Conservation (phyloP, 2,113 vertebrate species). For the Nerophis ophidion region DNA sequence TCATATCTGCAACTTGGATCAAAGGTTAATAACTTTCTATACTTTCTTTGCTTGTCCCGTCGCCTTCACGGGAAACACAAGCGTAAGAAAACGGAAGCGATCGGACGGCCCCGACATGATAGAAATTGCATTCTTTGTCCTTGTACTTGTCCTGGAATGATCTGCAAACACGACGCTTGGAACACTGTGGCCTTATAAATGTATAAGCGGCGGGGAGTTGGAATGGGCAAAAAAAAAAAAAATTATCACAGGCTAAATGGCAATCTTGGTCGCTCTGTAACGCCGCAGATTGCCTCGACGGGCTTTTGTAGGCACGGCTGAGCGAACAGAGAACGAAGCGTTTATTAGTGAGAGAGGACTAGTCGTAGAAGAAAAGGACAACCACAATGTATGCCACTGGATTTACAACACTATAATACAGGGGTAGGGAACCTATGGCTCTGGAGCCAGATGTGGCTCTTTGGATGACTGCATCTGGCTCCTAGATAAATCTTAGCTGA, state of each 20-base stretch:
- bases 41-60: constrained; percentile 9
- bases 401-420: too few species aligned
- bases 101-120: constrained; percentile 14
- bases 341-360: constrained; percentile 10
- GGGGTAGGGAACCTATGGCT: too few species aligned
- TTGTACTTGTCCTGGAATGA: constrained; percentile 3
- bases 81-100: constrained; percentile 2
- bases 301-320: constrained; percentile 1
- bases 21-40: constrained; percentile 48
- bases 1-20: constrained; percentile 35
- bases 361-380: too few species aligned
- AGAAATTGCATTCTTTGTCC: constrained; percentile 6
- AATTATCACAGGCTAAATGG: constrained; percentile 43
- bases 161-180: background rate
- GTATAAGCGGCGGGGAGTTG: constrained; percentile 2
- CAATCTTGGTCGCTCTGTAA: constrained; percentile 12
- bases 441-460: too few species aligned
- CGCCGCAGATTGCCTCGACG: constrained; percentile 27
- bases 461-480: too few species aligned
- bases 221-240: constrained; percentile 1
- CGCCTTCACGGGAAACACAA: constrained; percentile 12
- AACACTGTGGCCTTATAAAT: constrained; percentile 11
- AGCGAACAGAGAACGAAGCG: constrained; percentile 2
- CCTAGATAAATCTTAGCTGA: too few species aligned
- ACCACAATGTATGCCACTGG: too few species aligned